These are phyloP conservation scores for Aphidius colemani DNA, from an alignment of 2,888 invertebrate species.

Conservation along the genomic window DNA sequence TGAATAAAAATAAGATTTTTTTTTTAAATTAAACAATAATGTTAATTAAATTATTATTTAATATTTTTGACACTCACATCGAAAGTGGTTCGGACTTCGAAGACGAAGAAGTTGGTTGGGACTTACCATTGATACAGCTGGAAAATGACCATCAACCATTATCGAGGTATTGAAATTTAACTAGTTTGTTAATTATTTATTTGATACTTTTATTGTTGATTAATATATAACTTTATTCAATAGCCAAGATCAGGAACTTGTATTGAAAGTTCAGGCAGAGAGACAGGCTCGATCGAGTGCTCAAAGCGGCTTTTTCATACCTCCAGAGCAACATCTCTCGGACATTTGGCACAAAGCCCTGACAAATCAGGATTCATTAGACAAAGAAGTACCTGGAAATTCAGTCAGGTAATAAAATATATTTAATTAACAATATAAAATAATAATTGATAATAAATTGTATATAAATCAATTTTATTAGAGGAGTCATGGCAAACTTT, in stretches of 20 bases:
- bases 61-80: constrained; percentile 57
- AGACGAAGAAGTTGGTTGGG: constrained; percentile 66
- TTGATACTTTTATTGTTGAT: neutral
- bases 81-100: constrained; percentile 62
- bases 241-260: constrained; percentile 43
- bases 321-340: constrained; percentile 56
- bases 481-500: constrained; percentile 59
- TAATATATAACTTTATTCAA: constrained; percentile 8
- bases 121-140: constrained; percentile 63
- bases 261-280: constrained; percentile 58
- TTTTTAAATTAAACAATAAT: constrained; percentile 24
- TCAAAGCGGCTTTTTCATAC: constrained; percentile 53
- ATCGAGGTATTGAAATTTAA: constrained; percentile 48
- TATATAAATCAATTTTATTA: constrained; percentile 39
- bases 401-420: constrained; percentile 41
- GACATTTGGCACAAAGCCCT: constrained; percentile 59
- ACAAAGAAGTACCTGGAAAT: constrained; percentile 39
- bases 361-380: constrained; percentile 47
- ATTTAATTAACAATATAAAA: neutral
- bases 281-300: constrained; percentile 56
- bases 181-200: constrained; percentile 8
- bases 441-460: constrained; percentile 2
- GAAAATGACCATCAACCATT: constrained; percentile 59
- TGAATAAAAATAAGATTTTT: constrained; percentile 42
- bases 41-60: constrained; percentile 51